Conservation (phyloP, 2,797 vertebrate species). For the Gymnoscopelus microlampas region DNA sequence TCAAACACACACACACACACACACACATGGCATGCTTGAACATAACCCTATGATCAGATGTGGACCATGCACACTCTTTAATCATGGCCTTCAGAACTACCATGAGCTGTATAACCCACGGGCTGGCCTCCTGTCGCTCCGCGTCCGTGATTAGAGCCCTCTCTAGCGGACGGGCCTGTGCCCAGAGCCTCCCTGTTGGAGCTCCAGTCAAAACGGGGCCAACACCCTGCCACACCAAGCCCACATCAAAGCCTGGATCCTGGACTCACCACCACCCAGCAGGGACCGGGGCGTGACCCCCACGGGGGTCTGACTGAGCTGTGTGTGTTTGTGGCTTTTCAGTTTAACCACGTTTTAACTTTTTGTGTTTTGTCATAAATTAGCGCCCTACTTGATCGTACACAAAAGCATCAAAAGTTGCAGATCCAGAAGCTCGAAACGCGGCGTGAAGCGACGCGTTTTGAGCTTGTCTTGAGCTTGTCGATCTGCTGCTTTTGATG, state of each 20-base stretch:
- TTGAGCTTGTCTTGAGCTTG: too few species aligned
- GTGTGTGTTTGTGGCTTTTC: neutral
- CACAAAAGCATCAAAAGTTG: too few species aligned
- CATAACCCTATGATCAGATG: too few species aligned
- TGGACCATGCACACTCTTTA: conserved; percentile 51
- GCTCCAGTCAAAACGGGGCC: neutral
- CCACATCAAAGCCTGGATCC: conserved; percentile 57
- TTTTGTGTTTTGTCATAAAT: too few species aligned
- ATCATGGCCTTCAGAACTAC: conserved; percentile 56
- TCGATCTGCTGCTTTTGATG: too few species aligned
- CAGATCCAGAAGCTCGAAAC: too few species aligned
- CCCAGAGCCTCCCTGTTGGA: conserved; percentile 17
- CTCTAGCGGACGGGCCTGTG: conserved; percentile 3
- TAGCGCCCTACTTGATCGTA: too few species aligned
- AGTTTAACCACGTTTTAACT: too few species aligned
- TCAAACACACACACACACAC: too few species aligned
- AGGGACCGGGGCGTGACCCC: conserved; percentile 10
- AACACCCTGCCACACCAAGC: conserved; percentile 18
- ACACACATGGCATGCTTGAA: too few species aligned
- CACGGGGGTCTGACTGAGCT: conserved; percentile 36
- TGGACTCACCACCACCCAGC: conserved; percentile 42
- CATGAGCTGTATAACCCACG: conserved; percentile 33
- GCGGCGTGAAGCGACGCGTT: too few species aligned
- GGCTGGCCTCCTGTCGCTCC: conserved; percentile 31
- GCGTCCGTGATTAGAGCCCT: conserved; percentile 51